phyloP scores from a whole-genome alignment of 2,888 invertebrate species.

The Trachelus troglodyta region DNA sequence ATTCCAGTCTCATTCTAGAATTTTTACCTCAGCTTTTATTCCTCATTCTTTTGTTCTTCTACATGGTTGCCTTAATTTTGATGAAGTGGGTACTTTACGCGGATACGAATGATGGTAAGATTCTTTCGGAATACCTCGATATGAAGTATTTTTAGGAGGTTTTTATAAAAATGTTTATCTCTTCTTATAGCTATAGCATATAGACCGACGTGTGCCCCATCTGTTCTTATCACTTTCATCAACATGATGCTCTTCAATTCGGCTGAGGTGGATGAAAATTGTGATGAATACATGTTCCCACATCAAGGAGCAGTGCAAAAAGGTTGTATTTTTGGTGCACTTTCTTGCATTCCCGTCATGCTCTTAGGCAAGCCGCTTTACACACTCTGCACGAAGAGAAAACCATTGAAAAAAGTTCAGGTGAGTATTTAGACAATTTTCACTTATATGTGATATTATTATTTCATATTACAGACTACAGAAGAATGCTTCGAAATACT shows the following conservation, averaged over 20 bases:
- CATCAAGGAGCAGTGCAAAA: slow-evolving; percentile 73
- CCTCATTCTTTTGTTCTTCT: slow-evolving; percentile 86
- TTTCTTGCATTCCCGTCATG: slow-evolving; percentile 82
- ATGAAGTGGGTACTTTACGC: slow-evolving; percentile 87
- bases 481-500: not conserved
- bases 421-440: slow-evolving; percentile 60
- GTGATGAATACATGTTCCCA: slow-evolving; percentile 72
- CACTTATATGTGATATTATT: not conserved
- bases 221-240: slow-evolving; percentile 82
- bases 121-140: slow-evolving; percentile 54
- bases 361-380: slow-evolving; percentile 82
- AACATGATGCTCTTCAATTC: slow-evolving; percentile 78
- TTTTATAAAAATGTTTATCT: not conserved
- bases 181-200: slow-evolving; percentile 60
- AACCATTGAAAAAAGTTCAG: slow-evolving; percentile 54
- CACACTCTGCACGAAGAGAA: slow-evolving; percentile 58
- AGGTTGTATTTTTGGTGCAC: slow-evolving; percentile 73
- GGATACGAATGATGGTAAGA: slow-evolving; percentile 67
- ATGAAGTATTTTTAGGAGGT: not conserved
- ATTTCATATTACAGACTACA: not conserved
- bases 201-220: slow-evolving; percentile 77
- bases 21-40: slow-evolving; percentile 95
- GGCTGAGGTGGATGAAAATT: slow-evolving; percentile 66
- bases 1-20: slow-evolving; percentile 79
- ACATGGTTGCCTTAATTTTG: slow-evolving; percentile 92